Evolutionary conservation across 2,888 invertebrate species (phyloP).

Genomic region (Rhingia campestris): DNA sequence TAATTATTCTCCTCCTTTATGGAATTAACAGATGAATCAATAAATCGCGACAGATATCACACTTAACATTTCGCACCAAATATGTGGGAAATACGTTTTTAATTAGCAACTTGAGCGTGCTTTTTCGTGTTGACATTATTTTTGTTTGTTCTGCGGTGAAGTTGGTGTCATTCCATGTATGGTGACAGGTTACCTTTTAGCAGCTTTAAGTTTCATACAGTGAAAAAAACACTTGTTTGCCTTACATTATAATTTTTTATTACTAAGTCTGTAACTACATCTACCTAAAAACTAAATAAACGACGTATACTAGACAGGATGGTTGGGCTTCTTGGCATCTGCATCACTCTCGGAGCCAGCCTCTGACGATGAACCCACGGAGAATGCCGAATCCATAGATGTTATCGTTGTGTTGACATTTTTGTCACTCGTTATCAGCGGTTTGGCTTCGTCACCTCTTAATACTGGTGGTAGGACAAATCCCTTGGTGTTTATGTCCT

Average conservation of each 20-base stretch:
- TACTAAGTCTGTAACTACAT: neutral
- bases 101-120: constrained; percentile 43
- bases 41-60: constrained; percentile 53
- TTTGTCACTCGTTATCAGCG: constrained; percentile 79
- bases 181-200: neutral
- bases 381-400: constrained; percentile 82
- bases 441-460: constrained; percentile 76
- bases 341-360: constrained; percentile 80
- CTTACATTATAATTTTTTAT: neutral
- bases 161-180: neutral
- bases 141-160: neutral
- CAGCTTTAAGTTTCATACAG: neutral
- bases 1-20: neutral
- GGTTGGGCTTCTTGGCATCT: constrained; percentile 45
- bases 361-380: constrained; percentile 79
- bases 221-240: neutral
- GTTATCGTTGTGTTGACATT: constrained; percentile 81
- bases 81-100: constrained; percentile 14
- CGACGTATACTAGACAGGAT: neutral
- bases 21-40: constrained; percentile 28
- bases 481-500: constrained; percentile 93
- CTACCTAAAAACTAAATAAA: neutral
- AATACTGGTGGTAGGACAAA: constrained; percentile 82
- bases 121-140: constrained; percentile 17
- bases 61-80: constrained; percentile 56